Percentiles rank a stretch among this genome's conserved stretches.
Conservation (phyloP, 1,140 invertebrate genomes). For the Panagrolaimus sp. region DNA sequence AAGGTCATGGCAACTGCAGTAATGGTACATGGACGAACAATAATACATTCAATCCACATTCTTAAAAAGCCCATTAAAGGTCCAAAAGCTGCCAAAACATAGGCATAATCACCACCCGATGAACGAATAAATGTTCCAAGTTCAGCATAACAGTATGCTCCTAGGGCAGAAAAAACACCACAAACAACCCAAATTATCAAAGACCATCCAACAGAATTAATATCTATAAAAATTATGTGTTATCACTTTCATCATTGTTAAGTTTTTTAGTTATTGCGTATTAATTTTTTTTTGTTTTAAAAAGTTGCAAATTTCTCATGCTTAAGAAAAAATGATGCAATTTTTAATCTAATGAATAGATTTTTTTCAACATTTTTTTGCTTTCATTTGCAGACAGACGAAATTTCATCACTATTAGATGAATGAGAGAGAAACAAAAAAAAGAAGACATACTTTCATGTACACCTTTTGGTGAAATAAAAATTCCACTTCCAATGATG, state of each 20-base stretch:
- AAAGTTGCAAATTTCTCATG: no score
- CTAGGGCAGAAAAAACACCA: slow-evolving; percentile 55
- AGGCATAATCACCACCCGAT: slow-evolving; percentile 89
- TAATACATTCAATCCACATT: slow-evolving; percentile 94
- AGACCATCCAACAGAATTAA: slow-evolving; percentile 57
- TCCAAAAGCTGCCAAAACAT: slow-evolving; percentile 59
- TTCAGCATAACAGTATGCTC: slow-evolving; percentile 58
- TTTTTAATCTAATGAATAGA: no score
- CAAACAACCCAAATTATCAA: slow-evolving; percentile 56
- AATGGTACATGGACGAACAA: slow-evolving; percentile 70
- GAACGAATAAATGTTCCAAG: slow-evolving; percentile 66
- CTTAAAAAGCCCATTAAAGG: slow-evolving; percentile 81
- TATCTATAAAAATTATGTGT: slow-evolving; percentile 34
- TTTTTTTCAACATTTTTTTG: no score
- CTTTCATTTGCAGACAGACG: no score
- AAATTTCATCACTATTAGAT: no score
- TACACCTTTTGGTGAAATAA: slow-evolving; percentile 83
- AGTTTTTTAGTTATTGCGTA: no score
- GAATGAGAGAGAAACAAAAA: no score
- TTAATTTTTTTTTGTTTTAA: no score
- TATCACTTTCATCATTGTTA: slow-evolving; percentile 46
- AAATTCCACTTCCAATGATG: slow-evolving; percentile 68
- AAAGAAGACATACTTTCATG: slow-evolving; percentile 48
- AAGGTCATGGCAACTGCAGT: slow-evolving; percentile 90
- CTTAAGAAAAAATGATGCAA: no score